Evolutionary conservation across 1,140 invertebrate species (phyloP).

Genomic region (Cataglyphis hispanica): DNA sequence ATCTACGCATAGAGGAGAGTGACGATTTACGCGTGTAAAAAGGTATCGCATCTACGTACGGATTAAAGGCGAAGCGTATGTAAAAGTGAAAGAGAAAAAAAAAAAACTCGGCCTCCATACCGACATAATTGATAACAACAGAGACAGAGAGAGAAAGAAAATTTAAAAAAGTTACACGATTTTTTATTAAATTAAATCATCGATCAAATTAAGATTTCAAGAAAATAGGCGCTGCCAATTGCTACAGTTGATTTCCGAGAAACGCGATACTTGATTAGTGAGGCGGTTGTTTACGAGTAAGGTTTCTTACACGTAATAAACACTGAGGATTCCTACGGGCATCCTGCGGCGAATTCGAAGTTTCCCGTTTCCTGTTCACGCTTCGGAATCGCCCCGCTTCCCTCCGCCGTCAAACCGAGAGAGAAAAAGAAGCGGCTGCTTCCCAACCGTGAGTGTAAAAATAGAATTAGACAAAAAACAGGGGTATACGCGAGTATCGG

Average conservation of each 20-base stretch:
- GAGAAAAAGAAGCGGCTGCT: constrained; percentile 14
- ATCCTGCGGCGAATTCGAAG: constrained; percentile 40
- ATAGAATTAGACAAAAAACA: constrained; percentile 52
- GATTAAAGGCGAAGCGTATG: not conserved
- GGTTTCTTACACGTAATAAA: constrained; percentile 63
- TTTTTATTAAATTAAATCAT: not conserved
- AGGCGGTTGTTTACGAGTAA: constrained; percentile 48
- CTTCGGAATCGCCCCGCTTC: constrained; percentile 42
- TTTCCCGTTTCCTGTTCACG: constrained; percentile 58
- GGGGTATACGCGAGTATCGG: not conserved
- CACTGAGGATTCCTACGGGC: constrained; percentile 41
- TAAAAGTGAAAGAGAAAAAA: not conserved
- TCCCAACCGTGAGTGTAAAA: constrained; percentile 44
- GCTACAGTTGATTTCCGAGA: constrained; percentile 36
- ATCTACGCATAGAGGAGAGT: not conserved
- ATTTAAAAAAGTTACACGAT: constrained; percentile 5
- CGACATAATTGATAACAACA: not conserved
- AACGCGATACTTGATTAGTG: constrained; percentile 52
- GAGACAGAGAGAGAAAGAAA: not conserved
- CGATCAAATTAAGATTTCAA: not conserved
- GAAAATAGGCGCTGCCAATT: constrained; percentile 13
- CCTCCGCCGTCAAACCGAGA: not conserved
- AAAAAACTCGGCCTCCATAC: not conserved
- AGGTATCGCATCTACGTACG: not conserved
- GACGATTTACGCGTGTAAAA: constrained; percentile 40